Evolutionary conservation across 64 coral and sea anemone genomes (phyloP).

Genomic region (Montipora foliosa): DNA sequence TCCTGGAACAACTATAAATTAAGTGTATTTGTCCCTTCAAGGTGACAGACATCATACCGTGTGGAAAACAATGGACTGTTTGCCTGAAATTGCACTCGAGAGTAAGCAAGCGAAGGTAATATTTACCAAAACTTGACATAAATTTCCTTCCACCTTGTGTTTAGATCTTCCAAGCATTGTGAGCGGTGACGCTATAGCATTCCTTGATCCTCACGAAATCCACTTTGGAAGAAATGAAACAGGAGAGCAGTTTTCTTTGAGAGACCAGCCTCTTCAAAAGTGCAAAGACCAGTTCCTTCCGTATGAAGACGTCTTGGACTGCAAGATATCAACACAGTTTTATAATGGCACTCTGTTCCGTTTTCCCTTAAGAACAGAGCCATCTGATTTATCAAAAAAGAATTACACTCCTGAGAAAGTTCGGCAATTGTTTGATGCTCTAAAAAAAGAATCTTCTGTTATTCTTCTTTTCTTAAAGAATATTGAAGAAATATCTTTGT

Average conservation of each 20-base stretch:
- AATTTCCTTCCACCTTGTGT: not conserved
- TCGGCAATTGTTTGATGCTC: conserved; percentile 55
- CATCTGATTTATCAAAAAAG: conserved; percentile 76
- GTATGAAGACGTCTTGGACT: conserved; percentile 80
- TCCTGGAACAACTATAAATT: too few relatives aligned
- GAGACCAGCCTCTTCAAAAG: conserved; percentile 48
- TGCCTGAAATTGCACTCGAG: too few relatives aligned
- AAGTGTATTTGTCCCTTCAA: too few relatives aligned
- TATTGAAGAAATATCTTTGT: conserved; percentile 80
- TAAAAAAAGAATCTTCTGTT: conserved; percentile 77
- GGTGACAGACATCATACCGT: too few relatives aligned
- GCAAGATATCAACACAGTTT: conserved; percentile 57
- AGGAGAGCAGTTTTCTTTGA: conserved; percentile 74
- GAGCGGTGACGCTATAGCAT: conserved; percentile 76
- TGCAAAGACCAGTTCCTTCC: conserved; percentile 75
- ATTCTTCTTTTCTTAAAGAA: conserved; percentile 90
- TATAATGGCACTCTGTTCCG: conserved; percentile 82
- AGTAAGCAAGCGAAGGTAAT: too few relatives aligned
- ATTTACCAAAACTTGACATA: not conserved
- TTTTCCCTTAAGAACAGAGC: conserved; percentile 75
- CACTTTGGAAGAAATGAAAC: conserved; percentile 89
- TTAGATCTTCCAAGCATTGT: conserved; percentile 91
- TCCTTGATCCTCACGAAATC: conserved; percentile 83
- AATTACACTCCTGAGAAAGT: conserved; percentile 79
- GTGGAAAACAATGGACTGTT: too few relatives aligned